These are phyloP conservation scores for Magallana gigas DNA, from an alignment of 1,140 invertebrate species.

Conservation along the genomic window DNA sequence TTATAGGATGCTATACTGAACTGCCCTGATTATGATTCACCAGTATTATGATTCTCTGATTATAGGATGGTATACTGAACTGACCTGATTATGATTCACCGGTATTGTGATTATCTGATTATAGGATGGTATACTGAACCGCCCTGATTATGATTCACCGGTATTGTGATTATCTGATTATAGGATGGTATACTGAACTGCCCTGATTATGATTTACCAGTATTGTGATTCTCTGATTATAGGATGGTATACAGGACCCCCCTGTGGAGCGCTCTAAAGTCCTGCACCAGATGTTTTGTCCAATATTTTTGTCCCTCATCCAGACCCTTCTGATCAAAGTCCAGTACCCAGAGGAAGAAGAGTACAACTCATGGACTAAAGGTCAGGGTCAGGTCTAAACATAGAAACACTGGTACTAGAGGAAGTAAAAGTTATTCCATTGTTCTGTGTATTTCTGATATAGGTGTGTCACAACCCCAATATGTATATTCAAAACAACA, in stretches of 20 bases:
- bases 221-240: conserved; percentile 57
- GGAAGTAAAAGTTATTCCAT: too few relatives aligned
- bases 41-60: too few relatives aligned
- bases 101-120: not conserved
- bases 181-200: too few relatives aligned
- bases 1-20: not conserved
- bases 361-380: conserved; percentile 77
- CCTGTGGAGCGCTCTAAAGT: conserved; percentile 80
- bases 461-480: too few relatives aligned
- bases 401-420: not conserved
- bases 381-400: conserved; percentile 64
- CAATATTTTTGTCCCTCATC: conserved; percentile 85
- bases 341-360: conserved; percentile 81
- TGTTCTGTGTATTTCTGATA: too few relatives aligned
- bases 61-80: too few relatives aligned
- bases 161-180: too few relatives aligned
- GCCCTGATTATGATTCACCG: too few relatives aligned
- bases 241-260: conserved; percentile 84
- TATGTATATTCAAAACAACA: too few relatives aligned
- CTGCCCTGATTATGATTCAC: too few relatives aligned
- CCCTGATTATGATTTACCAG: not conserved
- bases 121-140: conserved; percentile 29
- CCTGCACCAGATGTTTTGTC: conserved; percentile 82
- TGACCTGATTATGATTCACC: too few relatives aligned
- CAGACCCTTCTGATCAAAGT: conserved; percentile 85